These are phyloP conservation scores for Dasyornis broadbenti DNA, from an alignment of 2,113 vertebrate species.

Conservation along the genomic window DNA sequence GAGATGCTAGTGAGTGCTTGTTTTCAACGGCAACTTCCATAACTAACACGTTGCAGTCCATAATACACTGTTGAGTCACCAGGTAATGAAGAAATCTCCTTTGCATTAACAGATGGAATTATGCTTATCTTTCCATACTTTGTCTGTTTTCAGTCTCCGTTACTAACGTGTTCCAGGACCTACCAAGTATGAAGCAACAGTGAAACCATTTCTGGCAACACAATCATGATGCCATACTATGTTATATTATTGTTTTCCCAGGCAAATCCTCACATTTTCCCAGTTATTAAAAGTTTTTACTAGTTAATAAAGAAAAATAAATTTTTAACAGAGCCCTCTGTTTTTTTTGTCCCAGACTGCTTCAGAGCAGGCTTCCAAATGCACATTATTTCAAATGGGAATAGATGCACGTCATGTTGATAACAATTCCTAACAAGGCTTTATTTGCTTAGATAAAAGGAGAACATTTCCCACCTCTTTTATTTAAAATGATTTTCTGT, in stretches of 20 bases:
- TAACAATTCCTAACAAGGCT: not conserved
- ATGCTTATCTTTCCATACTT: not conserved
- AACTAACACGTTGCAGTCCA: not conserved
- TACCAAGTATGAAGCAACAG: not conserved
- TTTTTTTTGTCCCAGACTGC: not conserved
- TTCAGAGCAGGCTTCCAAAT: not conserved
- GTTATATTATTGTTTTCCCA: not conserved
- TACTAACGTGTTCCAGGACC: not conserved
- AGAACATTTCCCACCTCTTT: not conserved
- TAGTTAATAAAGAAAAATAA: not conserved
- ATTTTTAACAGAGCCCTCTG: not conserved
- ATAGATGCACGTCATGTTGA: not conserved
- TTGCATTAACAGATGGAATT: not conserved
- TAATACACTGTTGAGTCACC: not conserved
- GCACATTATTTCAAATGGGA: not conserved
- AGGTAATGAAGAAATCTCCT: not conserved
- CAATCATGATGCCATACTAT: not conserved
- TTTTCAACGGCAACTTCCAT: not conserved
- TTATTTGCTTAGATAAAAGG: not conserved
- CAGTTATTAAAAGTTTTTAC: not conserved
- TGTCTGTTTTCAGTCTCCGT: not conserved
- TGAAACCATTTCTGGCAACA: not conserved
- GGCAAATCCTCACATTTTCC: not conserved
- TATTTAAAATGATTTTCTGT: not conserved
- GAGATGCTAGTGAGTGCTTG: not conserved